phyloP scores from a whole-genome alignment of 2,888 invertebrate species.

The Xylota sylvarum region DNA sequence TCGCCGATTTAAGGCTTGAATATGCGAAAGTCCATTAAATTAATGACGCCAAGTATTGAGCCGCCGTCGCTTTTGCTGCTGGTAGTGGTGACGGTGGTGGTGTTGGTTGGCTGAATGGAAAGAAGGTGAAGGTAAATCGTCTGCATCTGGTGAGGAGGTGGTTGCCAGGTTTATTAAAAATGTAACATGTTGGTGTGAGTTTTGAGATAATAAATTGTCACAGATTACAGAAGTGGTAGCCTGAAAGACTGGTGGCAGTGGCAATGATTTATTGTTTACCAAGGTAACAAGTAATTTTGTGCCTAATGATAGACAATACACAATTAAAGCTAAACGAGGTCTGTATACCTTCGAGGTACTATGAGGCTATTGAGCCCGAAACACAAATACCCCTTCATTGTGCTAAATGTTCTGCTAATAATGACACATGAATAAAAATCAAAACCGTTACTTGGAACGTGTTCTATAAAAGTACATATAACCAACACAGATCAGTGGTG shows the following conservation, averaged over 20 bases:
- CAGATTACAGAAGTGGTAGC: constrained; percentile 12
- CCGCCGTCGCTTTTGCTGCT: not conserved
- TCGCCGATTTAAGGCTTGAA: constrained; percentile 39
- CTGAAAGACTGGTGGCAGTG: not conserved
- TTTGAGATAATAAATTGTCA: constrained; percentile 27
- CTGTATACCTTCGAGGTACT: not conserved
- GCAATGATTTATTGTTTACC: constrained; percentile 16
- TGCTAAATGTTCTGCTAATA: constrained; percentile 2
- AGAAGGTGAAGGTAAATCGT: constrained; percentile 68
- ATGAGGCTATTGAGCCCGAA: not conserved
- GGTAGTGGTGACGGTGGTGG: not conserved
- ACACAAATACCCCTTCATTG: not conserved
- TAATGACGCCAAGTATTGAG: constrained; percentile 46
- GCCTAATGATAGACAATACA: not conserved
- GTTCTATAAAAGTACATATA: not conserved
- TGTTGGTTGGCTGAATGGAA: constrained; percentile 27
- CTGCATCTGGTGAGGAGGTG: constrained; percentile 58
- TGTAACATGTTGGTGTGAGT: constrained; percentile 52
- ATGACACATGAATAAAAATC: not conserved
- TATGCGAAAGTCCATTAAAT: constrained; percentile 70
- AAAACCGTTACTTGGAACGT: constrained; percentile 35
- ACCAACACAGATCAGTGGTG: not conserved
- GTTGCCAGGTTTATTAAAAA: constrained; percentile 26
- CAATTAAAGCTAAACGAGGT: constrained; percentile 1
- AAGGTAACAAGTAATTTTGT: not conserved